Base-by-base conservation (phyloP, 2,113 vertebrate species). In the Brachionichthys hirsutus region DNA sequence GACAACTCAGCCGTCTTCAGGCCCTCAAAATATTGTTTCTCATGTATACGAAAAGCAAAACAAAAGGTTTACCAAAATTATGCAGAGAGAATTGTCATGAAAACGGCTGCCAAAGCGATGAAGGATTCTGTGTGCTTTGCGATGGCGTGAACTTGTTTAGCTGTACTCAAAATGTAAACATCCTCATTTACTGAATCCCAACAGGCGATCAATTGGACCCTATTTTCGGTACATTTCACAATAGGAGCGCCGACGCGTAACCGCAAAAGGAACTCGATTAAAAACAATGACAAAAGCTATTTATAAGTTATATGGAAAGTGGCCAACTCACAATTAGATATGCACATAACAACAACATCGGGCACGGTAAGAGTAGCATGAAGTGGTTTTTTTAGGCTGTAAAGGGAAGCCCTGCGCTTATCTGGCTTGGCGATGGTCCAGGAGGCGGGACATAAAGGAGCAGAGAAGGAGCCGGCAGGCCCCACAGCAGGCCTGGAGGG, bases 341-440 rank as follows among this genome's bases (percentile, higher is more conserved):
- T 15, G 20, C 35, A 13, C 19, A 11, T 4, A 30, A 6, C 54
- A 46, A 19, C 51, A n/a, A 18, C 68, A 70, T 65, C 41, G 47
- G 57, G 47, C 49, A 12, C n/a, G 41, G 34, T 48, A 63, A 65
- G 34, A 53, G 41, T 20, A 49, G 57, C 30, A n/a, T 48, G 18
- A 34, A 24, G 30, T 62, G 34, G 42, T 35, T 61, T 49, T 67
- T 54, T 35, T 10, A 56, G 20, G 58, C 35, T 17, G 15, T 42
- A 10, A 54, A 36, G 48, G 18, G 56, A 73, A 68, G 66, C 61
- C 12, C 19, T 48, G 17, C 3, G 41, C 72, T 71, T 77, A 65
- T 79, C 83, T 77, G 38, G 20, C 9, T 70, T 82, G 86, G 76
- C 67, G 50, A 45, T 34, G 10, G 15, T 67, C 62, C 76, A 82